Evolutionary conservation across 2,888 invertebrate species (phyloP).

Genomic region (Leptogaster cylindrica): DNA sequence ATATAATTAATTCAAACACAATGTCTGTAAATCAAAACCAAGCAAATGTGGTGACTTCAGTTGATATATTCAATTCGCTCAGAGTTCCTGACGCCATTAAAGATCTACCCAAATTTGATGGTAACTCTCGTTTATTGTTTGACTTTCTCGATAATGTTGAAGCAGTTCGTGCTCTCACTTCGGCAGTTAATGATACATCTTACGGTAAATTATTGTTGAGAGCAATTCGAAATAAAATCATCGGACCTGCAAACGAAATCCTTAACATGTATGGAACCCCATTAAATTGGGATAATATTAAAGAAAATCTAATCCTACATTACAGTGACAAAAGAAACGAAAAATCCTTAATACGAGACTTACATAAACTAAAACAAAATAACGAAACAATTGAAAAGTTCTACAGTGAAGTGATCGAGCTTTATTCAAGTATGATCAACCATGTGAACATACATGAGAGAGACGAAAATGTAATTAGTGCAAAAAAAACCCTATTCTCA

Average conservation of each 20-base stretch:
- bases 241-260: conserved; percentile 47
- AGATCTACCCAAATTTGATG: no score
- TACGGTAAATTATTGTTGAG: conserved; percentile 45
- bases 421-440: conserved; percentile 1
- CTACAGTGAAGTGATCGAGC: conserved; percentile 2
- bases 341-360: background rate
- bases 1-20: no score
- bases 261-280: conserved; percentile 47
- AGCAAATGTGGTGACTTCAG: background rate
- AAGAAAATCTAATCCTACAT: background rate
- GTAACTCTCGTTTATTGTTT: background rate
- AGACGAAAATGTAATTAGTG: conserved; percentile 14
- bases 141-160: conserved; percentile 46
- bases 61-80: conserved; percentile 36
- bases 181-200: conserved; percentile 22
- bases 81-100: conserved; percentile 48
- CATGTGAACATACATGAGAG: conserved; percentile 1
- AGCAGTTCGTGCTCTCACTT: conserved; percentile 44
- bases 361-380: background rate
- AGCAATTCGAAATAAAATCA: conserved; percentile 48
- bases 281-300: conserved; percentile 9
- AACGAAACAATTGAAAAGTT: background rate
- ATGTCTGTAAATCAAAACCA: no score
- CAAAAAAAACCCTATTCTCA: conserved; percentile 40
- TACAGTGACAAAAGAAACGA: conserved; percentile 9